Evolutionary conservation across 2,797 vertebrate species (phyloP), one percentile per base, ranked within the genome.

Genomic region (Neopelma chrysocephalum): DNA sequence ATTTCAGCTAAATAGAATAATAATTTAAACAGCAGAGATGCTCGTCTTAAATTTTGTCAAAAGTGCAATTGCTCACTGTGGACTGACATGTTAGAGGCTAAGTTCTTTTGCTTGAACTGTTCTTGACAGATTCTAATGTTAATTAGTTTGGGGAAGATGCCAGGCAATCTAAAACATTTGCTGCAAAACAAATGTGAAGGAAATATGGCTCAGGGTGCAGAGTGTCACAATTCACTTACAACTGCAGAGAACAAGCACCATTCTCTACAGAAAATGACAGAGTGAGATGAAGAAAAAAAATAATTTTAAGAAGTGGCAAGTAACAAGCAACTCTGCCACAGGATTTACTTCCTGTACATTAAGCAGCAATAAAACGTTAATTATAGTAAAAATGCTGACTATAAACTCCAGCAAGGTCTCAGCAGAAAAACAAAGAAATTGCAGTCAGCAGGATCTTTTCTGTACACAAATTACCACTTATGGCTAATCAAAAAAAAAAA

Each of bases 101-200:
- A 45, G 80, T 73, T 93, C 47, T 78, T 87, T 84, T 81, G 88
- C 90, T 54, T 94, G 90, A 94, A 94, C 91, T 80, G 68, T 76
- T 96, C 75, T 84, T 94, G 89, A 97, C 95, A 96, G 94, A 93
- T 90, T 96, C 94, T 87, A 87, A 91, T 90, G 96, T 93, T 97
- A 96, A 96, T 93, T 90, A 88, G 93, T 94, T 94, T 90, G 88
- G 95, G 96, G 94, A 95, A 94, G 80, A 96, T 90, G 94, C 96
- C 95, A 97, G 88, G 84, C 90, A 93, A 87, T 80, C 82, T 87
- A 92, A 97, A 94, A 91, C 82, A 60, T 82, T 92, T 92, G 86
- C 93, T 1, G 11, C 77, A 92, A 90, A 96, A 94, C 77, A 96
- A 95, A 96, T 43, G 75, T 79, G 94, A 96, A 93, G 68, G 86